Evolutionary conservation across 2,888 invertebrate genomes (phyloP), one percentile per base, ranked within the genome.

Genomic region (Pristionchus mayeri): DNA sequence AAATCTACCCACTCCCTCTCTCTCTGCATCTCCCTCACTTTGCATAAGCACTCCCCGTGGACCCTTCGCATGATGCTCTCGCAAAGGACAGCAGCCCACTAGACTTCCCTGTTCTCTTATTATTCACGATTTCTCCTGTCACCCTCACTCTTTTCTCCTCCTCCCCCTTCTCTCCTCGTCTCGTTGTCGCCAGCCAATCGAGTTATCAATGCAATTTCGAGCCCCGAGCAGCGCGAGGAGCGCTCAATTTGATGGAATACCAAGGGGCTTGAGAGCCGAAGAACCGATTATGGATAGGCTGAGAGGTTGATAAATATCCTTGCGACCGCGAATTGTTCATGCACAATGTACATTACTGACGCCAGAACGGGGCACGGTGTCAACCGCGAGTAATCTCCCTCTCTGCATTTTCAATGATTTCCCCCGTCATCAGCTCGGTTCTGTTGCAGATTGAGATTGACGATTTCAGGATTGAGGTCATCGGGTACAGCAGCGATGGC

Each of bases 161-260:
- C 54, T 54, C 85, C 78, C 85, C 84, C 67, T 50, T 30, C 63
- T 84, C 79, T 37, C 30, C 52, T 40, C 30, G n/a, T 27, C 48
- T 75, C 75, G 40, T 50, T 27, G 48, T 0, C 50, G 40, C 30
- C 63, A 34, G 37, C 71, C 71, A 71, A 71, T 71, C 71, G 71
- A 71, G 71, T 71, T 71, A 71, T 71, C 71, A 71, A 71, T 71
- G 71, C 71, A 71, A 71, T 71, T 71, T 71, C 71, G 71, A 37
- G 24, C 40, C 7, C 40, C n/a, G n/a, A 9, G n/a, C 71, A 9
- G 30, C 7, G 71, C 71, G 7, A 44, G n/a, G n/a, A n/a, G n/a
- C n/a, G 37, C 40, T 44, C 71, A 71, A 71, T 40, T 71, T 71
- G 71, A 71, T 71, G 71, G 71, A 71, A 71, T 71, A 71, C 71